Percentiles rank a stretch among this genome's conserved stretches.
phyloP scores from a whole-genome alignment of 2,888 invertebrate species.

The Lasioglossum villosulum region DNA sequence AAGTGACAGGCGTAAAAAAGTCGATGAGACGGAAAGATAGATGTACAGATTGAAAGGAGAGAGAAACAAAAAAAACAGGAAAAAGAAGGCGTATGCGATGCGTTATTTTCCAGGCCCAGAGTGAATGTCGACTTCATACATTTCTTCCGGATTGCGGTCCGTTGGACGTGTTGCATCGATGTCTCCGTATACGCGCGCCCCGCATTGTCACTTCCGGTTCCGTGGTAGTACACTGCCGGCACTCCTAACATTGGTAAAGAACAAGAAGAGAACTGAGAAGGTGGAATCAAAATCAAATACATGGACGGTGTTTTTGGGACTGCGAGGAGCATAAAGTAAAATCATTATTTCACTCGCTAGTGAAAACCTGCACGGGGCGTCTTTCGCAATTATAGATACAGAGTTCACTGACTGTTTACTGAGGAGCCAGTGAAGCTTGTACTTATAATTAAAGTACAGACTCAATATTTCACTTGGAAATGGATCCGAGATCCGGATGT shows the following conservation, averaged over 20 bases:
- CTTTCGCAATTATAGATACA: not conserved
- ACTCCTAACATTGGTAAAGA: constrained; percentile 81
- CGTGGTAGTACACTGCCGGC: constrained; percentile 81
- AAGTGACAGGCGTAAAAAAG: not conserved
- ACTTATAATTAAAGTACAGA: not conserved
- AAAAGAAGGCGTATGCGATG: constrained; percentile 45
- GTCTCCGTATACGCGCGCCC: constrained; percentile 80
- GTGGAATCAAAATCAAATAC: constrained; percentile 59
- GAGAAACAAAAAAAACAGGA: constrained; percentile 28
- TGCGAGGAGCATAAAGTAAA: not conserved
- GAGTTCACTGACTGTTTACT: not conserved
- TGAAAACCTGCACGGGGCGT: not conserved
- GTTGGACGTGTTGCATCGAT: constrained; percentile 80
- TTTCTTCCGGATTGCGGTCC: constrained; percentile 81
- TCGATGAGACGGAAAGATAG: constrained; percentile 12
- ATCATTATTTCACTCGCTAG: not conserved
- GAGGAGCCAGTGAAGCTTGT: not conserved
- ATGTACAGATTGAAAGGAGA: not conserved
- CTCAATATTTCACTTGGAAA: not conserved
- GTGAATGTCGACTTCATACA: constrained; percentile 81
- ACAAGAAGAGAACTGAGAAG: constrained; percentile 75
- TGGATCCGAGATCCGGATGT: not conserved
- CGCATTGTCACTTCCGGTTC: constrained; percentile 79
- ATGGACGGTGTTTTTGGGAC: constrained; percentile 28
- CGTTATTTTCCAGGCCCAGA: constrained; percentile 68